These are phyloP conservation scores for Corynorhinus townsendii DNA, from an alignment of 2,113 vertebrate species.

Conservation along the genomic window DNA sequence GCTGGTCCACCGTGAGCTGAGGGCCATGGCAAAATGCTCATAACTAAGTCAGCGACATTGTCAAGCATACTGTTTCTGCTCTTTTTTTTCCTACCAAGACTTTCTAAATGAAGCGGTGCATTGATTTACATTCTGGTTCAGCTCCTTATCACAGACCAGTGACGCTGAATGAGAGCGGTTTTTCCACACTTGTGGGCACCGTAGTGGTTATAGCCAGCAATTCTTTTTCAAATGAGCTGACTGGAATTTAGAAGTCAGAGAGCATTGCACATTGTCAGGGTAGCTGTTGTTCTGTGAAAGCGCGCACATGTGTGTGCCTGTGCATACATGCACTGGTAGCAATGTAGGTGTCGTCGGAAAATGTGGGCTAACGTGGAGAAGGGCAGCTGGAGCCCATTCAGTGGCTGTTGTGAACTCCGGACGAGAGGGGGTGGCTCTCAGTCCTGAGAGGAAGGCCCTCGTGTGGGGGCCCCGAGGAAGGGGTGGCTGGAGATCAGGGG, in stretches of 20 bases:
- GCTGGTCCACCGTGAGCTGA: background rate
- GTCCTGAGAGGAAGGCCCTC: background rate
- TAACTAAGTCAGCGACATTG: rapidly evolving
- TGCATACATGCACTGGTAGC: background rate
- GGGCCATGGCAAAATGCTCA: background rate
- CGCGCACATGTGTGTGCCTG: background rate
- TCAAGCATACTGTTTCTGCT: background rate
- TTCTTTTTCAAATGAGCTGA: background rate
- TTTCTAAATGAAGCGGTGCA: background rate
- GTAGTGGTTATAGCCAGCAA: background rate
- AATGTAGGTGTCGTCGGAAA: background rate
- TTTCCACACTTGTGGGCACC: background rate
- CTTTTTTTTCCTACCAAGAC: background rate
- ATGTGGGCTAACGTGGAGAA: background rate
- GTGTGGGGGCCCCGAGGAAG: background rate
- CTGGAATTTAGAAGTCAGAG: background rate
- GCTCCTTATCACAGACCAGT: background rate
- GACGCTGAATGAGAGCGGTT: background rate
- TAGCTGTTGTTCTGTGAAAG: background rate
- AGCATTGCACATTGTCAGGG: background rate
- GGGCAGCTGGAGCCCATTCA: background rate
- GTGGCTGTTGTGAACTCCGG: background rate
- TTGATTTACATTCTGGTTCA: background rate
- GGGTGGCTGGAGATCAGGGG: background rate
- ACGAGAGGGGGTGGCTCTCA: background rate